phyloP scores from a whole-genome alignment of 2,797 vertebrate species.

The Propithecus perrieri region DNA sequence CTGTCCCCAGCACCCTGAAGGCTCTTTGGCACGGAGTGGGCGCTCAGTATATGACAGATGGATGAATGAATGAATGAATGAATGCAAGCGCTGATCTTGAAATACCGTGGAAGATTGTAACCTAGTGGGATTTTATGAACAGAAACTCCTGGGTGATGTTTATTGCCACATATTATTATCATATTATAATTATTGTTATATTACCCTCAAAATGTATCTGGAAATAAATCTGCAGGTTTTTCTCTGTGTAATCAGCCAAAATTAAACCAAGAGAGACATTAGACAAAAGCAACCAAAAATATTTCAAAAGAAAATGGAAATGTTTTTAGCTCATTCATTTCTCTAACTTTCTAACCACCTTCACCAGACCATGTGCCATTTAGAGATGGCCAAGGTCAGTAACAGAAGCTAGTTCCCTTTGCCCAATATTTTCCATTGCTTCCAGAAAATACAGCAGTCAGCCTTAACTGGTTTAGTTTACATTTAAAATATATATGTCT shows the following conservation, averaged over 20 bases:
- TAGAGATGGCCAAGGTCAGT: background rate
- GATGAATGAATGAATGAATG: background rate
- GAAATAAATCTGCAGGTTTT: conserved; percentile 52
- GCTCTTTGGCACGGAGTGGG: background rate
- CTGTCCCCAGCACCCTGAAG: background rate
- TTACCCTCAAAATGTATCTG: background rate
- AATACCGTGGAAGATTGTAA: background rate
- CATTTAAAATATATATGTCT: background rate
- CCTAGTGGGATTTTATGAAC: background rate
- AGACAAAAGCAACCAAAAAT: background rate
- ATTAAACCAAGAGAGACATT: background rate
- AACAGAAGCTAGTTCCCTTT: background rate
- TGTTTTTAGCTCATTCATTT: conserved; percentile 16
- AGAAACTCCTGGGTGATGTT: background rate
- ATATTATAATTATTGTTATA: background rate
- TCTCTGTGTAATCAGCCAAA: conserved; percentile 25
- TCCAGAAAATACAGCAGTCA: background rate
- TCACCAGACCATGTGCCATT: background rate
- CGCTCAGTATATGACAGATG: background rate
- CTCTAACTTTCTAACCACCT: background rate
- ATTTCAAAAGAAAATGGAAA: background rate
- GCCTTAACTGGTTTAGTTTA: background rate
- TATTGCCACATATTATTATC: background rate
- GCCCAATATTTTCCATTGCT: background rate
- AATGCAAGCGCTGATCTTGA: background rate